phyloP scores from a whole-genome alignment of 2,113 vertebrate genomes.

The Cryptotis parvus region DNA sequence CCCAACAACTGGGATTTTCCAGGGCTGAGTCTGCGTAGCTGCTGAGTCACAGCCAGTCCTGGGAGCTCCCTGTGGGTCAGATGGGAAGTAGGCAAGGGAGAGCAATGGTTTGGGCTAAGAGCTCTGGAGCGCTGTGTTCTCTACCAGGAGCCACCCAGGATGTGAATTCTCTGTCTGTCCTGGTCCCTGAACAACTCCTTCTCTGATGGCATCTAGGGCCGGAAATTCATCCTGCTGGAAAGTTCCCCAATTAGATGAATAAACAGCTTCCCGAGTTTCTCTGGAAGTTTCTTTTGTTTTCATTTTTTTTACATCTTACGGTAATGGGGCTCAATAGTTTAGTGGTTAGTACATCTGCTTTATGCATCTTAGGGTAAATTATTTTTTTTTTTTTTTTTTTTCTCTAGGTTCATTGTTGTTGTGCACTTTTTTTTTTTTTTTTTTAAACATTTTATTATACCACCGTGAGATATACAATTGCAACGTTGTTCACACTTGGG shows the following conservation, averaged over 20 bases:
- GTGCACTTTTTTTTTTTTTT: too few species aligned
- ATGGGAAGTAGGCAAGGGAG: not conserved
- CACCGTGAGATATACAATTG: too few species aligned
- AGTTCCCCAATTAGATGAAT: not conserved
- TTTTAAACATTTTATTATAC: too few species aligned
- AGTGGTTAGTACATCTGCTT: not conserved
- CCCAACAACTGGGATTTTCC: not conserved
- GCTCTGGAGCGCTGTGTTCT: not conserved
- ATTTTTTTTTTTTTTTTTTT: too few species aligned
- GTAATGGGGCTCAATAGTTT: not conserved
- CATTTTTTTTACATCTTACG: not conserved
- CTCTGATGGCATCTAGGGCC: not conserved
- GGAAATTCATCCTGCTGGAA: not conserved
- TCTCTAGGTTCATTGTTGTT: too few species aligned
- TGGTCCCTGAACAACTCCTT: not conserved
- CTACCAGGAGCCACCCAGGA: not conserved
- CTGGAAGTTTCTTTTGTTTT: slow-evolving; percentile 18
- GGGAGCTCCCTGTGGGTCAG: not conserved
- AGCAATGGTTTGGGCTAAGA: not conserved
- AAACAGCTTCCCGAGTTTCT: not conserved
- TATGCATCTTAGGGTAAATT: too few species aligned
- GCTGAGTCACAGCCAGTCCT: not conserved
- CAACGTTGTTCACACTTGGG: too few species aligned
- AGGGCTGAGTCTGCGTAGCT: not conserved
- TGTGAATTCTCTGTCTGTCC: not conserved